Conservation (phyloP, 2,113 vertebrate genomes). For the Speoplatyrhinus poulsoni region DNA sequence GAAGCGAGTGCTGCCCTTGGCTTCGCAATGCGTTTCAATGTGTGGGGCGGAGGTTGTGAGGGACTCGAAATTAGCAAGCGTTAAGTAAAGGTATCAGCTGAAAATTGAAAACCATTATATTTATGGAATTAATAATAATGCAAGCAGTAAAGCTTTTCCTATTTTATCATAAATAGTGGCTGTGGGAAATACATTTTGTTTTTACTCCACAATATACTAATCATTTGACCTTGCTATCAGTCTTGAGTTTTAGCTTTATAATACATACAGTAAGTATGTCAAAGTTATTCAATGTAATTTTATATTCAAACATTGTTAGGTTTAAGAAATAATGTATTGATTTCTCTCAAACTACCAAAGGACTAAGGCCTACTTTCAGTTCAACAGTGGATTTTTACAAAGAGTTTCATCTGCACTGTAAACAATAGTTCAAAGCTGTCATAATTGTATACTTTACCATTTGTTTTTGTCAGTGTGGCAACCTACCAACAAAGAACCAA, state of each 20-base stretch:
- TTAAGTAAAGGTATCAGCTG: too few relatives aligned
- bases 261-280: background rate
- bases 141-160: too few relatives aligned
- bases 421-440: conserved; percentile 43
- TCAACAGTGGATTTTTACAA: conserved; percentile 22
- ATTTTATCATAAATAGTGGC: too few relatives aligned
- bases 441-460: conserved; percentile 25
- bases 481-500: conserved; percentile 24
- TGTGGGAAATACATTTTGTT: too few relatives aligned
- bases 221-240: background rate
- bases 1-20: too few relatives aligned
- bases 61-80: too few relatives aligned
- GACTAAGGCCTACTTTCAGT: conserved; percentile 19
- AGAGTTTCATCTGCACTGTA: conserved; percentile 41
- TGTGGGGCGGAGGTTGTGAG: too few relatives aligned
- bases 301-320: background rate
- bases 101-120: too few relatives aligned
- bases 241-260: background rate
- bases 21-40: too few relatives aligned
- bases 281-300: conserved; percentile 1
- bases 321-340: conserved; percentile 39
- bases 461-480: conserved; percentile 41
- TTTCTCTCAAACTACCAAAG: conserved; percentile 22
- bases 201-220: background rate
- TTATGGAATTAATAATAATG: too few relatives aligned